These are phyloP conservation scores for Laupala kohalensis DNA, from an alignment of 1,140 invertebrate species.

Conservation along the genomic window DNA sequence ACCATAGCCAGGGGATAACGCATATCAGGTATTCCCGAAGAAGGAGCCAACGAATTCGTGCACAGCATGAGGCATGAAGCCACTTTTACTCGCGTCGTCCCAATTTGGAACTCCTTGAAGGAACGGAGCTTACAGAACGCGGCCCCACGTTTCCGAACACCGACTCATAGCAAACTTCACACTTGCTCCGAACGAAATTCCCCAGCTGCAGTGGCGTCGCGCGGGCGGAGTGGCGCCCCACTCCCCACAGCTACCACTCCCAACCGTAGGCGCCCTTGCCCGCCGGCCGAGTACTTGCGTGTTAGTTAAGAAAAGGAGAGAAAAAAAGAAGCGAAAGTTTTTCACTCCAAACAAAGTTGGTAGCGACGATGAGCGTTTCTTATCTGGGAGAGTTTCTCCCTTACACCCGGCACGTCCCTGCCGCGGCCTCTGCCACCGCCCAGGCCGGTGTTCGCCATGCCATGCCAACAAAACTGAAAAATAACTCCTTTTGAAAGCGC, in stretches of 20 bases:
- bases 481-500: neutral
- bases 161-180: neutral
- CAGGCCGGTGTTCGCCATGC: neutral
- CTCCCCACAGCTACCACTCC: too few species aligned
- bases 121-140: too few species aligned
- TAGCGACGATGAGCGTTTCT: neutral
- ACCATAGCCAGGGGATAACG: too few species aligned
- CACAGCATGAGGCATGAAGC: too few species aligned
- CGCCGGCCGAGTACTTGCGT: neutral
- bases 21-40: too few species aligned
- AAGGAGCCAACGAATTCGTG: too few species aligned
- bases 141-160: neutral
- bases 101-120: neutral
- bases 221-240: neutral
- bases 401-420: neutral
- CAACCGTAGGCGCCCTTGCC: too few species aligned
- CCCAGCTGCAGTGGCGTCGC: neutral
- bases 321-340: neutral
- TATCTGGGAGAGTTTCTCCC: neutral
- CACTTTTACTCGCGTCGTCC: too few species aligned
- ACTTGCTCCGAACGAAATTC: neutral
- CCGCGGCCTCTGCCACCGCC: too few species aligned
- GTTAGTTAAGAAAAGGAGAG: neutral
- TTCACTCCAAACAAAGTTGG: neutral
- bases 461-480: neutral